Conservation (phyloP, 2,888 invertebrate genomes). For the Coecobrya sp. region DNA sequence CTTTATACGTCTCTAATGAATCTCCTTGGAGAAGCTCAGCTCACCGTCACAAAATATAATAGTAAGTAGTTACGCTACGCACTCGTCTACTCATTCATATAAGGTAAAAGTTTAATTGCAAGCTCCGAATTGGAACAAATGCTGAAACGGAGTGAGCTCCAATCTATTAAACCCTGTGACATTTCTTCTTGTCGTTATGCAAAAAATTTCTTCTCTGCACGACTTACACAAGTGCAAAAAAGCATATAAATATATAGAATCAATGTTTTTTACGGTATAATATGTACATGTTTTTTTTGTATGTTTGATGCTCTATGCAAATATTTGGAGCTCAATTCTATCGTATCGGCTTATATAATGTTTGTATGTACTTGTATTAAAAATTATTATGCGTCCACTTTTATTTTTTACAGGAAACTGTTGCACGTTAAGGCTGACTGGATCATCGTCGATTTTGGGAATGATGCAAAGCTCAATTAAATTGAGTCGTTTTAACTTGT, state of each 20-base stretch:
- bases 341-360: too few relatives aligned
- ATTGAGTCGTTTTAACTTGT: background rate
- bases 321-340: too few relatives aligned
- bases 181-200: background rate
- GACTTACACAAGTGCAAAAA: too few relatives aligned
- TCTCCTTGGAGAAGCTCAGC: background rate
- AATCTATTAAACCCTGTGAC: background rate
- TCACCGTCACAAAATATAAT: background rate
- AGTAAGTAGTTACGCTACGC: background rate
- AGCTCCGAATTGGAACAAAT: background rate
- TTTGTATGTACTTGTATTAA: too few relatives aligned
- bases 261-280: too few relatives aligned
- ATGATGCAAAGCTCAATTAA: background rate
- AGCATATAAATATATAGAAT: too few relatives aligned
- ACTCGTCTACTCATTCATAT: background rate
- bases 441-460: background rate
- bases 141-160: background rate
- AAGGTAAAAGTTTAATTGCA: slow-evolving; percentile 10
- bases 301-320: too few relatives aligned
- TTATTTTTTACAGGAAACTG: too few relatives aligned
- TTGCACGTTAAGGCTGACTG: too few relatives aligned
- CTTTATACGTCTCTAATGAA: background rate
- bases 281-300: too few relatives aligned
- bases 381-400: too few relatives aligned
- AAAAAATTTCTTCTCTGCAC: too few relatives aligned